Base-by-base conservation (phyloP, 2,888 invertebrate species). In the Rhodophaea formosa region DNA sequence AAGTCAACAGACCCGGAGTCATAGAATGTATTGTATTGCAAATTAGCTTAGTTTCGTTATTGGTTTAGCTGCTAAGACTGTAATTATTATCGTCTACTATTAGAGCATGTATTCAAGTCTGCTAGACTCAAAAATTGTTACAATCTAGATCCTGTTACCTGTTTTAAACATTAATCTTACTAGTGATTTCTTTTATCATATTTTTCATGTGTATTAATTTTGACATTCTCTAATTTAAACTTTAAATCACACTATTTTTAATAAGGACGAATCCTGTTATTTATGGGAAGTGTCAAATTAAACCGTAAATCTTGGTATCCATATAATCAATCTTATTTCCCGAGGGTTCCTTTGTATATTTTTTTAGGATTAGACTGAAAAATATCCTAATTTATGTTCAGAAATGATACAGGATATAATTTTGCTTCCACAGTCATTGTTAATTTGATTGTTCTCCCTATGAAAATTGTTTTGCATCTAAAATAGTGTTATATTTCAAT, bases 1-100 rank as follows among this genome's bases (percentile, higher is more conserved):
- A 69, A 80, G 0, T 83, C 85, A 10, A 80, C 79, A 53, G 87
- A 88, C 64, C 80, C 80, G 7, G 84, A 86, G 71, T 77, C 82
- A 56, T 84, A 82, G 67, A 61, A 52, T 60, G 61, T 67, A 66
- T 65, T 69, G 56, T 66, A 66, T 62, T 62, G 60, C 58, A 63
- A 59, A 39, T 62, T 64, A 59, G 54, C 59, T 54, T 65, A 58
- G 58, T 49, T 49, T 59, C 57, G 57, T 57, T 59, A 58, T 57
- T 63, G 46, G 43, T 64, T 64, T 65, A 66, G 59, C 61, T 64
- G 30, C 45, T 70, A 68, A 68, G 70, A 51, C 60, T 62, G 57
- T 46, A 60, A 39, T 39, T 39, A 39, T 12, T 39, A 32, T 8
- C 7, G 32, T 32, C 10, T 39, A 39, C n/a, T 64, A 59, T 56